Percentiles rank a stretch among this genome's conserved stretches.
phyloP scores from a whole-genome alignment of 2,888 invertebrate genomes.

The Tyria jacobaeae region DNA sequence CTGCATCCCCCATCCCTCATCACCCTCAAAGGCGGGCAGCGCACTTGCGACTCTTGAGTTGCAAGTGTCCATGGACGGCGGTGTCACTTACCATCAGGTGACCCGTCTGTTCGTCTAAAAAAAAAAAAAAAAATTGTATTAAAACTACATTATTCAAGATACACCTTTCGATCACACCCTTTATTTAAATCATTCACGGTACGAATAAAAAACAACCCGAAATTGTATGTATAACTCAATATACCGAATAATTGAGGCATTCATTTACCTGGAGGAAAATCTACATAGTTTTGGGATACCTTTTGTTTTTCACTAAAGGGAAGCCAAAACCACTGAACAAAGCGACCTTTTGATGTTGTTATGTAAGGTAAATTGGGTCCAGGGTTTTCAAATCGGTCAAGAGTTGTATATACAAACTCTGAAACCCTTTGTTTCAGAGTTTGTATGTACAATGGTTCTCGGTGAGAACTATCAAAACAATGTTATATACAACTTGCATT shows the following conservation, averaged over 20 bases:
- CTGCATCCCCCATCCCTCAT: no score
- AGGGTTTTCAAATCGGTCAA: background rate
- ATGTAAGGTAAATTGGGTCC: constrained; percentile 4
- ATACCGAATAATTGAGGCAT: background rate
- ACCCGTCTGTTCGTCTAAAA: no score
- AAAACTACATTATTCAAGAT: no score
- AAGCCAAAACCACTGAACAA: constrained; percentile 4
- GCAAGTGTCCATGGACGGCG: no score
- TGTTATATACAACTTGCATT: no score
- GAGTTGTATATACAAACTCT: background rate
- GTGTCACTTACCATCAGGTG: no score
- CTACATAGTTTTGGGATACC: constrained; percentile 10
- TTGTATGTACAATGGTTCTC: background rate
- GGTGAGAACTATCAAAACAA: background rate
- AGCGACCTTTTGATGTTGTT: constrained; percentile 8
- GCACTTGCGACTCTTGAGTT: no score
- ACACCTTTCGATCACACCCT: background rate
- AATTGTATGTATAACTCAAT: constrained; percentile 12
- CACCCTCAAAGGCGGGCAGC: no score
- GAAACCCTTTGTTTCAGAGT: no score
- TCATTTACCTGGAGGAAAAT: constrained; percentile 9
- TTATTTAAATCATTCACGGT: background rate
- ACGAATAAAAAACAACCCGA: constrained; percentile 1
- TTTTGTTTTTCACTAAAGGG: background rate
- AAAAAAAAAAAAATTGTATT: no score